These are phyloP conservation scores for Crotalus horridus DNA, from an alignment of 2,113 vertebrate species.

Conservation along the genomic window DNA sequence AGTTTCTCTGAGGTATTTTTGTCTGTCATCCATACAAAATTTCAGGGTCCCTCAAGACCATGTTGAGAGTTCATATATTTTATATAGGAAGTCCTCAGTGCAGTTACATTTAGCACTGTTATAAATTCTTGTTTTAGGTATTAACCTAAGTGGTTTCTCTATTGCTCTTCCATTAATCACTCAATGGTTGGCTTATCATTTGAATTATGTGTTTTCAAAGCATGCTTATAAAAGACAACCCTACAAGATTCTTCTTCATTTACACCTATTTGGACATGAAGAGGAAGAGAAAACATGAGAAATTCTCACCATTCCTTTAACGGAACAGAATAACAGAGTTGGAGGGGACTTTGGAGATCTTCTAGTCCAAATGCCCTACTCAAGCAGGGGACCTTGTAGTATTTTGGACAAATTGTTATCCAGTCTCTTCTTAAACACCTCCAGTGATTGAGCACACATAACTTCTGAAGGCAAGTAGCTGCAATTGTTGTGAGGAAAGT, in stretches of 20 bases:
- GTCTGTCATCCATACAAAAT: neutral
- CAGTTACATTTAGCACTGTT: neutral
- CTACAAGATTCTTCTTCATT: neutral
- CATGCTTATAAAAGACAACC: neutral
- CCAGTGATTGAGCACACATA: neutral
- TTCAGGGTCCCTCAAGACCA: neutral
- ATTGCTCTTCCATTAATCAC: neutral
- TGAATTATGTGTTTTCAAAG: neutral
- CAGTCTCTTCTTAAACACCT: neutral
- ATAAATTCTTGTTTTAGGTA: neutral
- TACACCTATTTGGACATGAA: neutral
- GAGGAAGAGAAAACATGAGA: too few relatives aligned
- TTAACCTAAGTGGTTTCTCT: neutral
- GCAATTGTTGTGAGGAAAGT: neutral
- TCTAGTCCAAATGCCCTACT: neutral
- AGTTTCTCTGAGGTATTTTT: neutral
- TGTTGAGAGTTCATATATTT: neutral
- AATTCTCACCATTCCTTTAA: too few relatives aligned
- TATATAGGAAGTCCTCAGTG: neutral
- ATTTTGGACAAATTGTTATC: neutral
- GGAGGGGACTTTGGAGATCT: neutral
- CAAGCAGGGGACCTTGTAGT: neutral
- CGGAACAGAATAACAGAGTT: too few relatives aligned
- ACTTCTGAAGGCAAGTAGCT: neutral
- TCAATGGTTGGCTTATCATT: neutral